A percentile compares a stretch with the other conserved stretches of the same genome.
Evolutionary conservation across 2,888 invertebrate species (phyloP).

Genomic region (Dasypogon diadema): DNA sequence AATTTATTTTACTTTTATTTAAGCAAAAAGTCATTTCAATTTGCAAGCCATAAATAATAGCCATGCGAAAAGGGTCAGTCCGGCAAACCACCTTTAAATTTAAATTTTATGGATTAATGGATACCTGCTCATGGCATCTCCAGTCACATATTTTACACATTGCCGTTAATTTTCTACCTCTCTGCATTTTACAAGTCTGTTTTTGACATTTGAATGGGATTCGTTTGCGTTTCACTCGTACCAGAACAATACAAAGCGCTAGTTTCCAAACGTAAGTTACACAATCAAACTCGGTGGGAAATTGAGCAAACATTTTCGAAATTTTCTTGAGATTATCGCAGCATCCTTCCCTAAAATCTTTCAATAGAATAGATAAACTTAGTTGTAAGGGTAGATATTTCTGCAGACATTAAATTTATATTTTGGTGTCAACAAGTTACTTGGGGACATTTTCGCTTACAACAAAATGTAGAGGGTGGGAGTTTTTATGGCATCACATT

Average conservation of each 20-base stretch:
- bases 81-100: slow-evolving; percentile 43
- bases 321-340: slow-evolving; percentile 4
- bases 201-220: not conserved
- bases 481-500: slow-evolving; percentile 46
- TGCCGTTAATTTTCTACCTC: slow-evolving; percentile 54
- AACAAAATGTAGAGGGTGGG: slow-evolving; percentile 25
- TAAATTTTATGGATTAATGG: slow-evolving; percentile 55
- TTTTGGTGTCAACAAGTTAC: slow-evolving; percentile 49
- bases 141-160: slow-evolving; percentile 54
- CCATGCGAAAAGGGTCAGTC: slow-evolving; percentile 23
- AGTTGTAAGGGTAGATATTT: slow-evolving; percentile 5
- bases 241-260: not conserved
- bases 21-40: slow-evolving; percentile 54
- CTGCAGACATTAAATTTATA: slow-evolving; percentile 45
- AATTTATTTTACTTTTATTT: too few species aligned
- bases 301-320: slow-evolving; percentile 19
- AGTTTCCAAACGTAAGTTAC: not conserved
- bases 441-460: slow-evolving; percentile 25
- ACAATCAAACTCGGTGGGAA: slow-evolving; percentile 15
- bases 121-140: slow-evolving; percentile 55
- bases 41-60: slow-evolving; percentile 54
- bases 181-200: slow-evolving; percentile 36
- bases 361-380: slow-evolving; percentile 3
- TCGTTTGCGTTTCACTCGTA: not conserved
- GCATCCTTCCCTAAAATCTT: not conserved